These are phyloP conservation scores for Atopsyche davidsoni DNA, from an alignment of 1,140 invertebrate genomes.

Conservation along the genomic window DNA sequence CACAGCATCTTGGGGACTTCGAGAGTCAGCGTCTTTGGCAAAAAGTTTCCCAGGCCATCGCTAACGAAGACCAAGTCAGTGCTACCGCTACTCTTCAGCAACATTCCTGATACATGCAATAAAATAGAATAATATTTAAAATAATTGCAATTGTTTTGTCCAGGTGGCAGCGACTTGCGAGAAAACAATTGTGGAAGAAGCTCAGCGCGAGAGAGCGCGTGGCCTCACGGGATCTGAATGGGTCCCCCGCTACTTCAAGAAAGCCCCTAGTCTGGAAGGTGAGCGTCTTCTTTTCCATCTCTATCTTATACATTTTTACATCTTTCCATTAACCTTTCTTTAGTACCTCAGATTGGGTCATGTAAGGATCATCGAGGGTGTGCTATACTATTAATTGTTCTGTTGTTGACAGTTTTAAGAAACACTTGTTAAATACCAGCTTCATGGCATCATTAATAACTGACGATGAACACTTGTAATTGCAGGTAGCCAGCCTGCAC, in stretches of 20 bases:
- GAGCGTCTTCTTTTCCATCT: neutral
- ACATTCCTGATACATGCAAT: too few species aligned
- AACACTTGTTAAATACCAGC: too few species aligned
- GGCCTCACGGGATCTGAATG: slow-evolving; percentile 37
- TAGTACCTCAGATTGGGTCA: neutral
- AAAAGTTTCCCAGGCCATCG: slow-evolving; percentile 76
- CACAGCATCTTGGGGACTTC: slow-evolving; percentile 69
- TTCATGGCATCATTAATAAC: too few species aligned
- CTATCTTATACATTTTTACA: too few species aligned
- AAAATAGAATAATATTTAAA: too few species aligned
- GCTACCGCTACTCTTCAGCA: neutral
- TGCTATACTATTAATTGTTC: too few species aligned
- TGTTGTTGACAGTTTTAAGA: too few species aligned
- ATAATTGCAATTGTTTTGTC: too few species aligned
- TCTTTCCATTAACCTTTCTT: neutral
- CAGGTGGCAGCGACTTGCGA: slow-evolving; percentile 77
- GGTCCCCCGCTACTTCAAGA: slow-evolving; percentile 38
- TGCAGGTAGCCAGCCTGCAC: too few species aligned
- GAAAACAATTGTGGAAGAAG: slow-evolving; percentile 83
- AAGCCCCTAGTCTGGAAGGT: slow-evolving; percentile 22
- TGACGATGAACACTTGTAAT: too few species aligned
- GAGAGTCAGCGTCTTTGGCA: slow-evolving; percentile 87
- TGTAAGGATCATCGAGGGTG: too few species aligned
- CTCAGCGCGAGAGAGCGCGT: slow-evolving; percentile 62
- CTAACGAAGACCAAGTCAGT: slow-evolving; percentile 64